Base-by-base conservation (phyloP, 64 coral and sea anemone species). In the Stichodactyla helianthus region DNA sequence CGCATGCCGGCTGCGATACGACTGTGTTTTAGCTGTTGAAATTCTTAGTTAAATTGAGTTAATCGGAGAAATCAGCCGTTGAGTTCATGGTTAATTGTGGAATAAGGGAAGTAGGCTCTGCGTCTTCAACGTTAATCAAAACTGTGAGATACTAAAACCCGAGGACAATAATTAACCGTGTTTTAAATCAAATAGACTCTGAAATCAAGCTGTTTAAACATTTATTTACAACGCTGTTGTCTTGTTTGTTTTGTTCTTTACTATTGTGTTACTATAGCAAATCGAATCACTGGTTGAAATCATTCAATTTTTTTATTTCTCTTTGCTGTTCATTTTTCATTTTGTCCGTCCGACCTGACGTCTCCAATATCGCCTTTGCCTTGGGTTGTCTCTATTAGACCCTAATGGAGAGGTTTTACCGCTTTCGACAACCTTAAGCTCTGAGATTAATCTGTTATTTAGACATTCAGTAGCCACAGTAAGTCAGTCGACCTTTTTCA, bases 381-480 rank as follows among this genome's bases (percentile, higher is more conserved):
- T 28, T 10, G 10, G 25, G 68, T 74, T 74, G 8, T 19, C 6
- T 68, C 4, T 74, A 4, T 74, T 13, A 31, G n/a, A 11, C 12
- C 68, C 7, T 74, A 23, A 74, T 19, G 25, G 68, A 74, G 22
- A 28, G 25, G 68, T 74, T 74, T 74, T 74, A 19, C 68, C 68
- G 23, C 7, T 74, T 74, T 65, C 27, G 23, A 68, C 63, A 68
- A 74, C 68, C 68, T 27, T 74, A 10, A 74, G 27, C 25, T 74
- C 25, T 10, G 26, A 74, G 8, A 10, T 25, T 7, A 70, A 4
- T 70, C 65, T 74, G 62, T 35, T 13, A 35, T 74, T 44, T 74
- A 74, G 68, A 74, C 68, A 74, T 74, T 74, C 68, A 74, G 68
- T 74, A 11, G 68, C 68, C 68, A 74, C 4, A 74, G 20, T 65